Conservation (phyloP, 64 coral and sea anemone species). For the Pocillopora verrucosa region DNA sequence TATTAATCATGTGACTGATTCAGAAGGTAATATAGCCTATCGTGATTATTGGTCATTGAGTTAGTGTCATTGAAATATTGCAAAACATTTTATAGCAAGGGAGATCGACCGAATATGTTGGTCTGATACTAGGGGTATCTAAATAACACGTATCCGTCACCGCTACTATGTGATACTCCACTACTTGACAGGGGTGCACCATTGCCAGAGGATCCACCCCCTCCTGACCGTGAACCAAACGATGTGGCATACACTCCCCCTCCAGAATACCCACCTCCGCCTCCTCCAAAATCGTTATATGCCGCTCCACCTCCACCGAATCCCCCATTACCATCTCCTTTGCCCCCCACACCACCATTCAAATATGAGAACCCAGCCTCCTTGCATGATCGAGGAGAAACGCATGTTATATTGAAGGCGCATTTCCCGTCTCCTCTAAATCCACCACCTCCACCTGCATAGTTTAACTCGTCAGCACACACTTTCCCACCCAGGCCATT, state of each 20-base stretch:
- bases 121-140: not conserved
- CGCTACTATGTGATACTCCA: not conserved
- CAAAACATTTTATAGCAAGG: too few species aligned
- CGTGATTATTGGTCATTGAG: too few species aligned
- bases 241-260: constrained; percentile 18
- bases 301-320: constrained; percentile 53
- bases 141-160: constrained; percentile 44
- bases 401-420: not conserved
- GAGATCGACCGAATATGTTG: too few species aligned
- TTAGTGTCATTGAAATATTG: too few species aligned
- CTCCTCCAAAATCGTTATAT: not conserved
- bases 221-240: not conserved
- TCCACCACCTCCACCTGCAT: constrained; percentile 44
- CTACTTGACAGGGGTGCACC: not conserved
- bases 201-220: constrained; percentile 28
- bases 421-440: constrained; percentile 23
- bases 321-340: constrained; percentile 19
- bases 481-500: constrained; percentile 31
- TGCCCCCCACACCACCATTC: constrained; percentile 36
- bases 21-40: too few species aligned
- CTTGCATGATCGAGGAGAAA: not conserved
- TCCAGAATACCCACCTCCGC: constrained; percentile 59
- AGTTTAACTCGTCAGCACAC: not conserved
- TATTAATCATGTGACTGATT: not conserved
- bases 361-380: constrained; percentile 5